phyloP scores from a whole-genome alignment of 2,113 vertebrate genomes.

The Anser brachyrhynchus region DNA sequence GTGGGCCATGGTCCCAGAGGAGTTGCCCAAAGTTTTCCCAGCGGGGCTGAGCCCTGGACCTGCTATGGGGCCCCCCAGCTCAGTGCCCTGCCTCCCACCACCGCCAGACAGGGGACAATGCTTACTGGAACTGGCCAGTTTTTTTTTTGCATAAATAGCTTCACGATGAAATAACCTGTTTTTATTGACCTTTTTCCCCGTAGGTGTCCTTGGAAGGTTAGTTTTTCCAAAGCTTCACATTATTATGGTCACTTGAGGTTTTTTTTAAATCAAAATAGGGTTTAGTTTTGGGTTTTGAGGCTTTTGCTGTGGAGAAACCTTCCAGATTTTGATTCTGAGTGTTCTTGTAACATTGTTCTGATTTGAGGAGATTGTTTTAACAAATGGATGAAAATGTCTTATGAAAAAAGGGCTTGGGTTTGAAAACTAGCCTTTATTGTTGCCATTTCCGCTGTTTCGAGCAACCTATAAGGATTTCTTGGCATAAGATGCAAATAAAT shows the following conservation, averaged over 20 bases:
- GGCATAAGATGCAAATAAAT: constrained; percentile 21
- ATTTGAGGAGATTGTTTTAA: neutral
- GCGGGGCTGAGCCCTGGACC: neutral
- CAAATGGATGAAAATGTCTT: neutral
- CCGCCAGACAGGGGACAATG: neutral
- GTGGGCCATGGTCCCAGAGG: neutral
- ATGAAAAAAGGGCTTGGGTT: neutral
- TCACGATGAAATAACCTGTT: neutral
- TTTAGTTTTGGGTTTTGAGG: neutral
- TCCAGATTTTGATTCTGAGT: neutral
- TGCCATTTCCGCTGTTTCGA: constrained; percentile 17
- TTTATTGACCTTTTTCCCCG: neutral
- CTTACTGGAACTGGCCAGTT: neutral
- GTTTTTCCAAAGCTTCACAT: neutral
- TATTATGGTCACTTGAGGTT: neutral
- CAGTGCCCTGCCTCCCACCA: neutral
- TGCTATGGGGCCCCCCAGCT: neutral
- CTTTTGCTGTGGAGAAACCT: neutral
- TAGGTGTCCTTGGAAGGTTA: neutral
- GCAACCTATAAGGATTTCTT: constrained; percentile 60
- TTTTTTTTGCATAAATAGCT: neutral
- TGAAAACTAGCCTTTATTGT: neutral
- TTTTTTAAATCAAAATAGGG: neutral
- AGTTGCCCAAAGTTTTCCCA: neutral
- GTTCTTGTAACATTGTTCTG: neutral